phyloP scores from a whole-genome alignment of 1,140 invertebrate genomes.

The Tyrophagus putrescentiae region DNA sequence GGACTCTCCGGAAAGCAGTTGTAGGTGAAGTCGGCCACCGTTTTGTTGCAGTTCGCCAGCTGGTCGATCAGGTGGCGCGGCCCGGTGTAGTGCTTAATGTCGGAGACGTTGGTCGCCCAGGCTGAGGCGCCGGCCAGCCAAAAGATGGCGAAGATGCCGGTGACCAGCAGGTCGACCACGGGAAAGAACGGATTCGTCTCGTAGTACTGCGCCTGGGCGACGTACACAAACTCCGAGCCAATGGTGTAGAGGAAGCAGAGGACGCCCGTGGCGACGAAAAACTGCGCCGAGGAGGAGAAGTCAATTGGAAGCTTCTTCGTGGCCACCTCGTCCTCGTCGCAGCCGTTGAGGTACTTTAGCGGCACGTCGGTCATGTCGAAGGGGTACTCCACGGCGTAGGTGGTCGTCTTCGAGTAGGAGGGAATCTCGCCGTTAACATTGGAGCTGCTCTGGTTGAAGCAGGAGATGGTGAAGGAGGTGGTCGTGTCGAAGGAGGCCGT shows the following conservation, averaged over 20 bases:
- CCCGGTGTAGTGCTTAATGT: conserved; percentile 42
- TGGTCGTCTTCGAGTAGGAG: background rate
- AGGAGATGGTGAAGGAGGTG: conserved; percentile 30
- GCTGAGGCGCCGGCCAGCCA: conserved; percentile 51
- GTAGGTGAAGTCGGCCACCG: background rate
- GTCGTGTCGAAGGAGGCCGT: conserved; percentile 37
- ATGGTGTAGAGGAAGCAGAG: conserved; percentile 47
- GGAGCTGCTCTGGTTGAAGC: conserved; percentile 12
- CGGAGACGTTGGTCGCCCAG: conserved; percentile 47
- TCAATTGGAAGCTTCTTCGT: conserved; percentile 33
- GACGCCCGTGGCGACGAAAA: conserved; percentile 53
- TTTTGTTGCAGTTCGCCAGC: conserved; percentile 25
- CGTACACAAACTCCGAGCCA: conserved; percentile 43
- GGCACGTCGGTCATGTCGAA: conserved; percentile 31
- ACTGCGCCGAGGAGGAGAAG: conserved; percentile 45
- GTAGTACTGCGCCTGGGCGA: conserved; percentile 45
- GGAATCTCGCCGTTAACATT: background rate
- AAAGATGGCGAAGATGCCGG: conserved; percentile 44
- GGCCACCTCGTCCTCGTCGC: conserved; percentile 1
- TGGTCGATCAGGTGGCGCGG: conserved; percentile 29
- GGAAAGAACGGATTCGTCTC: conserved; percentile 40
- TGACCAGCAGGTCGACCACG: conserved; percentile 43
- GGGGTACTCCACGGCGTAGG: conserved; percentile 33
- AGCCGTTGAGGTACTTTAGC: conserved; percentile 1
- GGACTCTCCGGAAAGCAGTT: conserved; percentile 14